Evolutionary conservation across 2,888 invertebrate genomes (phyloP).

Genomic region (Oxycera nigricornis): DNA sequence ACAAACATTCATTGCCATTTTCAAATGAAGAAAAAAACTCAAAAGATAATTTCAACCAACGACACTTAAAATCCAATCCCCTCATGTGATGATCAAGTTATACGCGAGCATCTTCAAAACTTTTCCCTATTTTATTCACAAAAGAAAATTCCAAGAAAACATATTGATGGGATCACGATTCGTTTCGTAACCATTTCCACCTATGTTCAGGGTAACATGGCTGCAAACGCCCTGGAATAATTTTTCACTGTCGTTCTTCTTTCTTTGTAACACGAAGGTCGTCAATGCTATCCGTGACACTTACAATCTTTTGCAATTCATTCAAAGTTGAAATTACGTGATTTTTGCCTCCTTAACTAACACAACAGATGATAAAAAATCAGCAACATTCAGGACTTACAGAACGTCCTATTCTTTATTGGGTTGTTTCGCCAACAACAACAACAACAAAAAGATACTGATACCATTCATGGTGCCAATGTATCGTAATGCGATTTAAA

Average conservation of each 20-base stretch:
- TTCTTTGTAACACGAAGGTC: not conserved
- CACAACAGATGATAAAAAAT: slow-evolving; percentile 3
- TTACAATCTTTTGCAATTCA: slow-evolving; percentile 27
- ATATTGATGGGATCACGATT: not conserved
- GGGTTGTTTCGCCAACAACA: not conserved
- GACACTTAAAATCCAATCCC: no score
- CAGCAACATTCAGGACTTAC: not conserved
- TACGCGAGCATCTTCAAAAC: no score
- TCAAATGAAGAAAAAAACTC: no score
- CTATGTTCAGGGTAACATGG: not conserved
- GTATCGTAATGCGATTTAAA: slow-evolving; percentile 40
- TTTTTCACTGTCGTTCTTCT: not conserved
- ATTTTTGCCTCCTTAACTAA: slow-evolving; percentile 24
- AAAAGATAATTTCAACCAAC: no score
- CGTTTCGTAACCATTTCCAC: not conserved
- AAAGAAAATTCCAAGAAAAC: not conserved
- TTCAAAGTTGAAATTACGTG: slow-evolving; percentile 33
- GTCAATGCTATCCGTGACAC: not conserved
- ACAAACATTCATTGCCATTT: no score
- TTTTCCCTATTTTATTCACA: no score
- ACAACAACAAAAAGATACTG: not conserved
- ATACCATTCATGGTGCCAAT: slow-evolving; percentile 25
- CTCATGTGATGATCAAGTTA: no score
- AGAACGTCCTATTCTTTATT: no score
- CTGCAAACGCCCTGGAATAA: not conserved